These are phyloP conservation scores for Drosophila monieri DNA, from an alignment of 2,888 invertebrate species.

Conservation along the genomic window DNA sequence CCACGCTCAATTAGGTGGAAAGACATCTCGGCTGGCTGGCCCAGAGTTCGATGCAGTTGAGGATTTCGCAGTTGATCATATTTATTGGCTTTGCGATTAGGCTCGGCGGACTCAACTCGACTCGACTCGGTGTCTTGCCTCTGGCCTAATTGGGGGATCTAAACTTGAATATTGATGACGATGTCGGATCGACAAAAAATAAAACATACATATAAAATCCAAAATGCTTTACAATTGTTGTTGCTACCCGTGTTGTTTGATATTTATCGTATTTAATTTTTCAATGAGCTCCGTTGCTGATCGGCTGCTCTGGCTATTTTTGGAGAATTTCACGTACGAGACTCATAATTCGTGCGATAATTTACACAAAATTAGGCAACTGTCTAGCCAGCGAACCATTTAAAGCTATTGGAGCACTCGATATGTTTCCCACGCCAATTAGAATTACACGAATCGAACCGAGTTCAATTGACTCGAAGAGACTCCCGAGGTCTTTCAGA, in stretches of 20 bases:
- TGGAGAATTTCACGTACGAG: conserved; percentile 73
- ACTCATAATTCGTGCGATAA: conserved; percentile 80
- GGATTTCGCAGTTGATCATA: conserved; percentile 68
- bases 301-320: conserved; percentile 60
- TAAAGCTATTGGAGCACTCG: conserved; percentile 56
- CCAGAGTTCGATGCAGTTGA: conserved; percentile 26
- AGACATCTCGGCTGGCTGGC: conserved; percentile 61
- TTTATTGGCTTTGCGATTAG: conserved; percentile 66
- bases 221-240: conserved; percentile 40
- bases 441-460: conserved; percentile 53
- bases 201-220: conserved; percentile 18
- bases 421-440: conserved; percentile 71
- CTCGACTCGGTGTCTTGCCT: conserved; percentile 42
- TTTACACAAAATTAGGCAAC: conserved; percentile 79
- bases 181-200: conserved; percentile 29
- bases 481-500: conserved; percentile 6
- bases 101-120: conserved; percentile 34
- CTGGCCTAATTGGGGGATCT: conserved; percentile 74
- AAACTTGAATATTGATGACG: conserved; percentile 70
- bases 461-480: conserved; percentile 32
- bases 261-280: conserved; percentile 69
- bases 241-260: conserved; percentile 53
- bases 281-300: conserved; percentile 4
- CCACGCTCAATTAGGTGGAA: conserved; percentile 75
- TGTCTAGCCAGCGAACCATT: conserved; percentile 75